phyloP scores from a whole-genome alignment of 1,140 invertebrate genomes.

The Drosophila insularis region DNA sequence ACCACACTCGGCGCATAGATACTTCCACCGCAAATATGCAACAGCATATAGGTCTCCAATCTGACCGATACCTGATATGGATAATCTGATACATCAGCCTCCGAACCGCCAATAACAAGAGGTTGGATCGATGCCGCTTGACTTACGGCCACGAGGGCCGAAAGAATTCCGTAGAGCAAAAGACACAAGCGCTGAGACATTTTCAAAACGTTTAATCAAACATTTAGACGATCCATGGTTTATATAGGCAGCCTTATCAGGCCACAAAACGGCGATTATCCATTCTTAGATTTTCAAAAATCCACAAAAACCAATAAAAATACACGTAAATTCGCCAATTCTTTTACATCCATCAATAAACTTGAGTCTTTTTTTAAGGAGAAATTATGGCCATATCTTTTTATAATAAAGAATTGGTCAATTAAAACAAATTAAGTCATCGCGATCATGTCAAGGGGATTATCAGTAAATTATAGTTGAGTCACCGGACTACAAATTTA shows the following conservation, averaged over 20 bases:
- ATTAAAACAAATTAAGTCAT: background rate
- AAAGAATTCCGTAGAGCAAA: slow-evolving; percentile 39
- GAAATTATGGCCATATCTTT: slow-evolving; percentile 10
- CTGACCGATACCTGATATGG: slow-evolving; percentile 69
- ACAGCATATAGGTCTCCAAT: slow-evolving; percentile 66
- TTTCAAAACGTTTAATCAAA: slow-evolving; percentile 1
- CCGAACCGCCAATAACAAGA: slow-evolving; percentile 57
- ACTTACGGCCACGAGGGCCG: slow-evolving; percentile 8
- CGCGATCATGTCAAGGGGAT: slow-evolving; percentile 4
- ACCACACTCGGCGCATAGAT: slow-evolving; percentile 84
- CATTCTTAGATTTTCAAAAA: slow-evolving; percentile 49
- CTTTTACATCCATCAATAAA: slow-evolving; percentile 60
- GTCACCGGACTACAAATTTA: slow-evolving; percentile 13
- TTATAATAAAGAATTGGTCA: slow-evolving; percentile 8
- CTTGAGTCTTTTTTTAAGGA: slow-evolving; percentile 42
- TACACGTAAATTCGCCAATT: background rate
- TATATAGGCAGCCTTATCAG: slow-evolving; percentile 27
- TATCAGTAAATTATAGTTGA: slow-evolving; percentile 25
- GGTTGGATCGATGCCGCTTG: slow-evolving; percentile 45
- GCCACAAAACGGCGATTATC: slow-evolving; percentile 31
- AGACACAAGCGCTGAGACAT: slow-evolving; percentile 52
- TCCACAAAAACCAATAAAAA: slow-evolving; percentile 38
- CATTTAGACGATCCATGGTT: slow-evolving; percentile 16
- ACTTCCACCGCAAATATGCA: slow-evolving; percentile 65
- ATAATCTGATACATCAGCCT: slow-evolving; percentile 55